Base-by-base conservation (phyloP, 2,113 vertebrate genomes). In the Micromys minutus region DNA sequence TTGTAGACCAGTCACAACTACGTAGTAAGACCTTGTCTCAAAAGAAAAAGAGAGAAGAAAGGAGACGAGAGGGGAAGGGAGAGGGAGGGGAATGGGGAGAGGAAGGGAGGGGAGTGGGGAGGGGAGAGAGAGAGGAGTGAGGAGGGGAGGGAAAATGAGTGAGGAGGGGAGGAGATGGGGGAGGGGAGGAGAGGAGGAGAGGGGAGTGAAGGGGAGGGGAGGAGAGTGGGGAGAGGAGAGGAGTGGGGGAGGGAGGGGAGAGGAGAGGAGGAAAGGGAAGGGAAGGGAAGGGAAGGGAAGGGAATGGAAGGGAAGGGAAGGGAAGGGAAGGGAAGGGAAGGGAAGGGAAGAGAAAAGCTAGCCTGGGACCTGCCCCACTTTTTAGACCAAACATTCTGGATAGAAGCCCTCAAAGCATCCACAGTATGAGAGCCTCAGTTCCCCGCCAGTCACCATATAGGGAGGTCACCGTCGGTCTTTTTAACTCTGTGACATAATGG, bases 131-230 rank as follows among this genome's bases (percentile, higher is more conserved):
- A 24, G 34, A 1, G 34, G 17, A 24, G 5, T 13, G 1, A 10
- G 15, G 7, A 12, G 29, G 16, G 15, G 2, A 11, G 21, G 0
- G 12, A 15, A 17, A n/a, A n/a, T n/a, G n/a, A n/a, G n/a, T n/a
- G 1, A 4, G 12, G 12, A 0, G 4, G 2, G 42, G 7, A 3
- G 4, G 5, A 2, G 7, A 9, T 26, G 4, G 17, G 1, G 16
- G 8, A 7, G 36, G 39, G 39, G 7, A 5, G 24, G 61, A 94
- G 74, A n/a, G 22, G 34, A 87, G 55, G 3, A 3, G 8, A 0
- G 5, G 19, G 10, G n/a, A 10, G 21, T 4, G 21, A 22, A 59
- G 21, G 21, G 57, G 7, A 4, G 26, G 61, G 9, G 11, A 9
- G 34, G 17, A 16, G 2, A 19, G n/a, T n/a, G n/a, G 22, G 22